Base-by-base conservation (phyloP, 2,113 vertebrate species). In the Elephas maximus region DNA sequence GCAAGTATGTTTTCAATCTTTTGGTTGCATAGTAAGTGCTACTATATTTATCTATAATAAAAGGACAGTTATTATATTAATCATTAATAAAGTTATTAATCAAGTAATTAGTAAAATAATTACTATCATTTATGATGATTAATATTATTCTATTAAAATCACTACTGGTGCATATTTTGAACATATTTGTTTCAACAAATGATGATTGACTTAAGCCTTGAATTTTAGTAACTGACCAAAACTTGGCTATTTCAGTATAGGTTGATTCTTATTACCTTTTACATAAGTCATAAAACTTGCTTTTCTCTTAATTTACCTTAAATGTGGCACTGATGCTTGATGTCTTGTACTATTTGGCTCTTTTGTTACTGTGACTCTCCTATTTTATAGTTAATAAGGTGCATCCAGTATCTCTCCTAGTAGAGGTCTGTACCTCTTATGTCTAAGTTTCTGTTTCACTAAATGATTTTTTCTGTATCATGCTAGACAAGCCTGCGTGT, bases 1-100 rank as follows among this genome's bases (percentile, higher is more conserved):
- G 20, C 57, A 95, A 73, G 79, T 97, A 80, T 77, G 71, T 81
- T 92, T 95, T 95, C 90, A 86, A 53, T 84, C 60, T 95, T 91
- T 76, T 89, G n/a, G 48, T 83, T 93, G 28, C 8, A 71, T 80
- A 87, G 6, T 95, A 94, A 89, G 87, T 95, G 57, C 45, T 62
- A 8, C 24, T 95, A 67, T 0, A 7, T 57, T 92, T 73, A 85
- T 83, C 86, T 83, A 28, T 86, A 71, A 74, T 79, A n/a, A 84
- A 88, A 88, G 67, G n/a, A 37, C 28, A 77, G 71, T 77, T 78
- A 76, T 82, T 78, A 1, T 51, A 73, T 76, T 77, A 86, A 41
- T 86, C 37, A 96, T 83, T 76, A 91, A 89, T 71, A 83, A 71
- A 93, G 81, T 53, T 37, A 92, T 88, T 51, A 57, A 81, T 69